Base-by-base conservation (phyloP, 2,888 invertebrate species). In the Liopterus haemorrhoidalis region DNA sequence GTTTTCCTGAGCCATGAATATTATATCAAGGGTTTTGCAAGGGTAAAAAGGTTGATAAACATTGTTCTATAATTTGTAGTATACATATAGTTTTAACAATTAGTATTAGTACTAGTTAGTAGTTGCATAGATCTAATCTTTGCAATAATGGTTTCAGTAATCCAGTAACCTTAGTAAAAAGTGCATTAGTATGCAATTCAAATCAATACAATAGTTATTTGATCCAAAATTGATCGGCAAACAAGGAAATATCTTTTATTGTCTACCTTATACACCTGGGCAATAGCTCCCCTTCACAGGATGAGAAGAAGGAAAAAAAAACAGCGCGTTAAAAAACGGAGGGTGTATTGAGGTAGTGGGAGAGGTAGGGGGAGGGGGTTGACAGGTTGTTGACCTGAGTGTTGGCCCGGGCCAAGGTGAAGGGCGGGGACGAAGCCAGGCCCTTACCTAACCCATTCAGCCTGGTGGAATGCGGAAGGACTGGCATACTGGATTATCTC, bases 401-500 rank as follows among this genome's bases (percentile, higher is more conserved):
- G n/a, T 22, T 24, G 22, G 15, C 28, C 30, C 28, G 35, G 35
- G 27, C 41, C 33, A 42, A n/a, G 18, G 20, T 35, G 35, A 35
- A 19, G 16, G 25, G 33, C 22, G 33, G 20, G 14, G 15, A 40
- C 30, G 33, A 36, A 27, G 15, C 19, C 14, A 19, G 41, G 43
- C 43, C 43, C 43, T 44, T 44, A 44, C 45, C 45, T 45, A 45
- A 45, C 45, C 45, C 45, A 45, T 45, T 45, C 39, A 39, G 27
- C 18, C 33, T 38, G 33, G 22, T 33, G 45, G 45, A 45, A 45
- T 45, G 45, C 45, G 45, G 45, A 45, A 45, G 45, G 33, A 44
- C 31, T 36, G 28, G 41, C 42, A 30, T 21, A 36, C 19, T 27
- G 42, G 20, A 44, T 44, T 44, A 44, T 44, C 44, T 44, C 44